These are phyloP conservation scores for Bombus superbus DNA, from an alignment of 1,140 invertebrate genomes.

Conservation along the genomic window DNA sequence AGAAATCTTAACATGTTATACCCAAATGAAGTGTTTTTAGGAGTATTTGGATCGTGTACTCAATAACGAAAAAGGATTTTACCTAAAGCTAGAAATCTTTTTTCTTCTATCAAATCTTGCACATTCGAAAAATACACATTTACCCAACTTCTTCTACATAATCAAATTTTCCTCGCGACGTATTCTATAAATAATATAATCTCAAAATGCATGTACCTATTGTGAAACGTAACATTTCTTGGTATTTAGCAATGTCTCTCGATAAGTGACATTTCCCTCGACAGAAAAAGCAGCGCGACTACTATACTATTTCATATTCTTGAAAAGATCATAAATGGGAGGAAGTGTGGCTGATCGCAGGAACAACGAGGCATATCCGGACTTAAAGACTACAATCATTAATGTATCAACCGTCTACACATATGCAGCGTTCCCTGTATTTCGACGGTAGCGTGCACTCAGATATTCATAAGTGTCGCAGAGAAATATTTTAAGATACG, in stretches of 20 bases:
- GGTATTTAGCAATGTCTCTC: background rate
- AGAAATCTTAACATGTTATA: background rate
- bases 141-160: too few species aligned
- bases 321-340: background rate
- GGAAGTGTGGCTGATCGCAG: background rate
- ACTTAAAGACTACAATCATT: slow-evolving; percentile 2
- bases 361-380: background rate
- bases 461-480: background rate
- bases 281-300: background rate
- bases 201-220: background rate
- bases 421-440: background rate
- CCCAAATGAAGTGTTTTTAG: background rate
- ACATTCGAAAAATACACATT: too few species aligned
- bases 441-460: background rate
- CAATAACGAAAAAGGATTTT: too few species aligned
- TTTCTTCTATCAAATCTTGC: background rate
- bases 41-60: background rate
- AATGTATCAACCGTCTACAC: background rate
- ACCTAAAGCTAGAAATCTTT: too few species aligned
- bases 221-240: background rate
- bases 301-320: background rate
- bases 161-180: too few species aligned
- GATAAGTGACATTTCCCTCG: background rate
- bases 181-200: too few species aligned
- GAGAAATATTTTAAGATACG: background rate